Evolutionary conservation across 2,888 invertebrate species (phyloP).

Genomic region (Drosophila anomalata): DNA sequence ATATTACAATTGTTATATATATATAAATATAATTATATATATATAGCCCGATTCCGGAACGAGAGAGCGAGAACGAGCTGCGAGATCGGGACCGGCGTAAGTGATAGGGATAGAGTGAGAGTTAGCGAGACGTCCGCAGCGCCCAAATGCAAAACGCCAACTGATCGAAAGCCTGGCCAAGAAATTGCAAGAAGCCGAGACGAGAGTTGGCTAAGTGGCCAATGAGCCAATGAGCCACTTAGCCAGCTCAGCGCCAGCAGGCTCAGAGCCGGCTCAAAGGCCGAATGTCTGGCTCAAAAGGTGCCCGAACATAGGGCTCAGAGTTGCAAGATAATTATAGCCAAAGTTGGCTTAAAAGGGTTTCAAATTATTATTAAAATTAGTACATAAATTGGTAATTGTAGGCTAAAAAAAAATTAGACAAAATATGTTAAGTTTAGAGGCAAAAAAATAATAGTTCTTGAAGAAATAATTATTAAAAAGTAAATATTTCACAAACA

Average conservation of each 20-base stretch:
- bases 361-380: neutral
- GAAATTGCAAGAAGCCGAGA: constrained; percentile 80
- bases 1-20: constrained; percentile 10
- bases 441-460: no score
- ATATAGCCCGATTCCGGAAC: constrained; percentile 12
- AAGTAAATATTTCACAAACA: no score
- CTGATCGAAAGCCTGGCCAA: constrained; percentile 67
- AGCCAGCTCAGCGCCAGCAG: neutral
- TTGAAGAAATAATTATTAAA: no score
- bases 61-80: constrained; percentile 14
- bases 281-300: neutral
- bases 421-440: neutral
- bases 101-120: constrained; percentile 12
- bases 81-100: constrained; percentile 21
- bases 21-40: neutral
- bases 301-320: neutral
- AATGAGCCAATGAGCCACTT: constrained; percentile 14
- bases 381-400: neutral
- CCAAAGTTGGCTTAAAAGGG: neutral
- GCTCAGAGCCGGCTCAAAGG: neutral
- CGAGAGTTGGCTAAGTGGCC: constrained; percentile 41
- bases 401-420: neutral
- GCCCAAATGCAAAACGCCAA: constrained; percentile 80
- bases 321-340: neutral
- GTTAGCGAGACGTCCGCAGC: constrained; percentile 65